Percentiles rank a stretch among this genome's conserved stretches.
Conservation (phyloP, 2,113 vertebrate genomes). For the Hippoglossus stenolepis region DNA sequence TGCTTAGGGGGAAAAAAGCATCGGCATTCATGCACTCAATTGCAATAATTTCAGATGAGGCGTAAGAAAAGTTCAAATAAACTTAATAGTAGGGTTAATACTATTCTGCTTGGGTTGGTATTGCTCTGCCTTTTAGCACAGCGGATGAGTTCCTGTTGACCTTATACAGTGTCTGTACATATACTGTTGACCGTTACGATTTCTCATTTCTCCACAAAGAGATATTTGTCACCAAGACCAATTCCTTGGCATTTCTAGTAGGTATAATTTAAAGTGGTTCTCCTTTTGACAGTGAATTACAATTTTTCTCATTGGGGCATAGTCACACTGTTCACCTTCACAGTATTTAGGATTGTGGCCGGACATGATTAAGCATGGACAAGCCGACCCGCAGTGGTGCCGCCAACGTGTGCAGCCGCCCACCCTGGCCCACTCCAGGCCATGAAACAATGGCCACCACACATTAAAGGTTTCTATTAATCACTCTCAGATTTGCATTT, state of each 20-base stretch:
- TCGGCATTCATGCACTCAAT: background rate
- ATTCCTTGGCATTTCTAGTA: constrained; percentile 22
- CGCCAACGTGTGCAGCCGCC: constrained; percentile 43
- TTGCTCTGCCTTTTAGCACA: background rate
- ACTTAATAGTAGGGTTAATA: background rate
- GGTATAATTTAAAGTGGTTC: constrained; percentile 28
- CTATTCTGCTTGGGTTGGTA: background rate
- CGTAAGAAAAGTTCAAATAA: constrained; percentile 1
- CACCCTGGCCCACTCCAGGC: constrained; percentile 28
- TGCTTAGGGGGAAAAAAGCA: constrained; percentile 15
- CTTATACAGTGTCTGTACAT: background rate
- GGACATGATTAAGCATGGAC: constrained; percentile 43
- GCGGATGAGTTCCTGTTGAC: constrained; percentile 6
- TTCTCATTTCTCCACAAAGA: constrained; percentile 4
- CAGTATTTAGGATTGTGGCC: constrained; percentile 46
- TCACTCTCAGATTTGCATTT: constrained; percentile 68
- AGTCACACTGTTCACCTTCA: constrained; percentile 57
- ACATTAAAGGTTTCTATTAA: constrained; percentile 70
- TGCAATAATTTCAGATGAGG: constrained; percentile 3
- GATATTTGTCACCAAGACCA: constrained; percentile 19
- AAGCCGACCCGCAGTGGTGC: constrained; percentile 34
- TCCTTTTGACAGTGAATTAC: no score
- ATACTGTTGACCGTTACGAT: background rate
- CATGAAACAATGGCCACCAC: constrained; percentile 53
- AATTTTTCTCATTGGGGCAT: no score